phyloP scores from a whole-genome alignment of 2,113 vertebrate species.

The Pogona vitticeps region DNA sequence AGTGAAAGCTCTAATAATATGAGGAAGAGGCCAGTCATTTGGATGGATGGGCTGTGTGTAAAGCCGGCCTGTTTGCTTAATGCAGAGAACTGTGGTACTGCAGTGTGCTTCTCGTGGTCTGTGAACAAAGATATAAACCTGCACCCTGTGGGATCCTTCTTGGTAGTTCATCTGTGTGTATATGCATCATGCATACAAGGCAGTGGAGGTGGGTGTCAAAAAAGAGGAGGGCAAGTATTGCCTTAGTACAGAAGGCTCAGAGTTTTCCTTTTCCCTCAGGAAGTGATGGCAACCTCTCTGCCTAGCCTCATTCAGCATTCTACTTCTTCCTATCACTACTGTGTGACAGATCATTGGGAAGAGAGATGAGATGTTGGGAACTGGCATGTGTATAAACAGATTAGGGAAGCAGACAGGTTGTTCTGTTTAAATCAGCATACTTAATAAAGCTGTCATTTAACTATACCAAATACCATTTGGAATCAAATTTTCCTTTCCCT shows the following conservation, averaged over 20 bases:
- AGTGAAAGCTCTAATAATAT: too few relatives aligned
- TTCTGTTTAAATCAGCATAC: conserved; percentile 38
- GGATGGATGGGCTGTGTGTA: not conserved
- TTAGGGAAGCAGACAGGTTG: conserved; percentile 8
- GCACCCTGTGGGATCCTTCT: not conserved
- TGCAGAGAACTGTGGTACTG: not conserved
- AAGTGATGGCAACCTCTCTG: not conserved
- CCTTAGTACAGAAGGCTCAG: not conserved
- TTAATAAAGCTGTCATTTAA: conserved; percentile 28
- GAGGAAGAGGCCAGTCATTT: not conserved
- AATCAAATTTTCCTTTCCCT: not conserved
- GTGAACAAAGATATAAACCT: not conserved
- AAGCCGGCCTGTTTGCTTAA: not conserved
- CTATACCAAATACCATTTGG: conserved; percentile 25
- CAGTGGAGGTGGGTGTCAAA: not conserved
- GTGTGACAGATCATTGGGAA: not conserved
- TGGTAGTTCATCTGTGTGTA: not conserved
- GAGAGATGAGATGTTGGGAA: not conserved
- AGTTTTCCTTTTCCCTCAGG: not conserved
- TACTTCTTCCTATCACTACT: not conserved
- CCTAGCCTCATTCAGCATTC: not conserved
- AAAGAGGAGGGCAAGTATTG: too few relatives aligned
- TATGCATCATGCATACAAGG: too few relatives aligned
- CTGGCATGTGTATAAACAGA: not conserved
- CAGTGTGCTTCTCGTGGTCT: not conserved